Percentiles rank a stretch among this genome's conserved stretches.
Evolutionary conservation across 2,888 invertebrate genomes (phyloP).

Genomic region (Melipona bicolor): DNA sequence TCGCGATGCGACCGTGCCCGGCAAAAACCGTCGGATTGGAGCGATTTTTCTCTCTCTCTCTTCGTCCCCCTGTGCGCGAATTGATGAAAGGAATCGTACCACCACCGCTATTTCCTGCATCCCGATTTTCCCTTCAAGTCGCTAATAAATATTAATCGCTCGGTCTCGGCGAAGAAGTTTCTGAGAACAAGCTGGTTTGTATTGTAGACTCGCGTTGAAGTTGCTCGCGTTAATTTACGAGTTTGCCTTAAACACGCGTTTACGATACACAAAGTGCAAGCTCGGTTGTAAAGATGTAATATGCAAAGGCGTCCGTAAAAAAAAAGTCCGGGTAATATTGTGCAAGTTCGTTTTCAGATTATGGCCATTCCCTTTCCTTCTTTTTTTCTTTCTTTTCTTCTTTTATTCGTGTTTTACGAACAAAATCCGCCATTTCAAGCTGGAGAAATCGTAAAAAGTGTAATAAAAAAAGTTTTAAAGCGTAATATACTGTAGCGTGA

Average conservation of each 20-base stretch:
- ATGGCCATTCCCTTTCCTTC: neutral
- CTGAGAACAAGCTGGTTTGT: neutral
- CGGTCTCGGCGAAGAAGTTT: neutral
- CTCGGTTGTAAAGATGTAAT: neutral
- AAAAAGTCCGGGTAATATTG: neutral
- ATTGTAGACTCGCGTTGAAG: neutral
- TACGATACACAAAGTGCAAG: neutral
- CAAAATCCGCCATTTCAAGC: neutral
- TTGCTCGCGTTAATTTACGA: neutral
- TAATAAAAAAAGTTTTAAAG: neutral
- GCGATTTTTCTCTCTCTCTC: neutral
- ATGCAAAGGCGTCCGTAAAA: neutral
- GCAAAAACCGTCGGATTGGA: slow-evolving; percentile 17
- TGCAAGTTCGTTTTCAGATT: neutral
- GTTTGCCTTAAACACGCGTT: neutral
- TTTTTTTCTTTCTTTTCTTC: too few species aligned
- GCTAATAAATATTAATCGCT: neutral
- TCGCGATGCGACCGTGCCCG: neutral
- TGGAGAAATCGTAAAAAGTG: neutral
- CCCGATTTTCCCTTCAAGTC: neutral
- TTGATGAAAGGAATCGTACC: neutral
- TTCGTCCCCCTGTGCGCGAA: neutral
- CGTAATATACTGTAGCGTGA: neutral
- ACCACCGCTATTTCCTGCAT: neutral
- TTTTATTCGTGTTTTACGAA: neutral